Evolutionary conservation across 2,113 vertebrate genomes (phyloP), one percentile per base, ranked within the genome.

Genomic region (Tachysurus fulvidraco): DNA sequence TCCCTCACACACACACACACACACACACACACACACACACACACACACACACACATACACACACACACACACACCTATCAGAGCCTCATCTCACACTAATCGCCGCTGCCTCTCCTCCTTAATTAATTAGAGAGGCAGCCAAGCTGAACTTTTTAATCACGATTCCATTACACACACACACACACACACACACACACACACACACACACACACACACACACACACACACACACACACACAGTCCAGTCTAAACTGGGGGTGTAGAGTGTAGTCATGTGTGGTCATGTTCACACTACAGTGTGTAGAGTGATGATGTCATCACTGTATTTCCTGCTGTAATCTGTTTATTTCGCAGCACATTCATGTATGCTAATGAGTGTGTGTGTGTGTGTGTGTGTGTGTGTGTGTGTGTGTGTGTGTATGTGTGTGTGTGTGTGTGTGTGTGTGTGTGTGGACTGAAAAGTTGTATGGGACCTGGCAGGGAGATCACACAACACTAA

Each of bases 161-260:
- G 17, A 46, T 50, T 28, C 60, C 60, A 83, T 52, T 28, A 52
- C 60, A 92, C 90, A 93, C 90, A 92, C 90, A 92, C 55, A 46
- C 54, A 90, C 92, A 93, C 90, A 89, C 87, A 92, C 85, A 81
- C 85, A 81, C 62, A 86, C 78, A 73, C 78, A 81, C 85, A 81
- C 64, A 81, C 64, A 69, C 77, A 71, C 85, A 81, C 64, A 69
- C 78, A 46, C 9, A 44, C 69, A 73, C 36, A 73, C 25, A 65
- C 62, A 65, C 62, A 62, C 60, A 62, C 7, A 36, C 36, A 50
- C 46, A 50, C 46, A 50, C 46, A 50, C 46, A 50, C 0, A 36
- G 67, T 73, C 41, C 19, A 46, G 19, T 77, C 74, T 77, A 8
- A 55, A n/a, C 52, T 28, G 8, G 28, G 76, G 28, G 76, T 79